A percentile compares a stretch with the other conserved stretches of the same genome.
These are phyloP conservation scores for Diplosoma virens DNA, from an alignment of 23 tunicate species.

Conservation along the genomic window DNA sequence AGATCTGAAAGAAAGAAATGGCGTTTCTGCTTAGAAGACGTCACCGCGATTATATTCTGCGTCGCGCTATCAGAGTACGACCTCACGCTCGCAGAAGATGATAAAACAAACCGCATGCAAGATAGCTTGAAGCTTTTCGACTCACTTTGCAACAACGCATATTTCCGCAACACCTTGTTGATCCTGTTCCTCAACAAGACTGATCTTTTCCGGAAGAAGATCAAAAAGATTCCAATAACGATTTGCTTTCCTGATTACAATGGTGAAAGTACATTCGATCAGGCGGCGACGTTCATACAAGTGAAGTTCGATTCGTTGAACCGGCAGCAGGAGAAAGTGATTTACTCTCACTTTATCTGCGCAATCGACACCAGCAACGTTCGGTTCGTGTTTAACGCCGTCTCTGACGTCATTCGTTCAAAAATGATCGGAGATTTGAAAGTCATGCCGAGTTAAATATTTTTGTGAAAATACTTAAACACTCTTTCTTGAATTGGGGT, in stretches of 20 bases:
- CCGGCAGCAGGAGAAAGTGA: conserved; percentile 52
- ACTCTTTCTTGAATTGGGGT: no score
- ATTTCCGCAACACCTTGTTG: conserved; percentile 72
- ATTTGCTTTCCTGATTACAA: conserved; percentile 69
- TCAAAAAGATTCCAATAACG: conserved; percentile 37
- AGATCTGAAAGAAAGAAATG: conserved; percentile 90
- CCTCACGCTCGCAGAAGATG: conserved; percentile 73
- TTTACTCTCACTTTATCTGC: conserved; percentile 86
- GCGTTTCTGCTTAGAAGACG: conserved; percentile 92
- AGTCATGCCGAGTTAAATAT: conserved; percentile 44
- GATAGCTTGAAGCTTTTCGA: conserved; percentile 80
- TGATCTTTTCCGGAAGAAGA: conserved; percentile 65
- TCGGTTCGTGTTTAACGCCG: conserved; percentile 88
- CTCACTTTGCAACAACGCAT: conserved; percentile 73
- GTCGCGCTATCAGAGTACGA: conserved; percentile 96
- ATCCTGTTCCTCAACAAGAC: conserved; percentile 77
- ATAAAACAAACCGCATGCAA: conserved; percentile 89
- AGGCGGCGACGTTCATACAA: conserved; percentile 62
- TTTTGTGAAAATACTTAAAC: no score
- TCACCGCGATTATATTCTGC: conserved; percentile 86
- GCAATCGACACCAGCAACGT: conserved; percentile 91
- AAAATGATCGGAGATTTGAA: conserved; percentile 72
- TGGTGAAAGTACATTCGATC: conserved; percentile 66
- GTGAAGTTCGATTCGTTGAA: conserved; percentile 61
- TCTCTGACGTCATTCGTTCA: conserved; percentile 73